Conservation (phyloP, 2,888 invertebrate species). For the Parnassius smintheus region DNA sequence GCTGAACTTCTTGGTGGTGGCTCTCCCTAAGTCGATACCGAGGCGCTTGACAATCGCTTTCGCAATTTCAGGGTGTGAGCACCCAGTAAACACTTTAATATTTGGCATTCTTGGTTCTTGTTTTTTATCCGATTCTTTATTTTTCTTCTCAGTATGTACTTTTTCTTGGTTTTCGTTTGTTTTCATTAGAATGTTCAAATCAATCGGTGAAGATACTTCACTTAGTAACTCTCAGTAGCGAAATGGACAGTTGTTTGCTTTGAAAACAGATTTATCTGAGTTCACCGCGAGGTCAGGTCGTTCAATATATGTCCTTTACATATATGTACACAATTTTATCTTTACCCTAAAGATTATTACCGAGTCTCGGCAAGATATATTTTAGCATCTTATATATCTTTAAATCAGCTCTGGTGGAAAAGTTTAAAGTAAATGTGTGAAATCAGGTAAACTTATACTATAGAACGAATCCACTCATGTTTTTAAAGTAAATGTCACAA, state of each 20-base stretch:
- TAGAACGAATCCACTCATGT: no score
- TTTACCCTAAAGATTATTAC: conserved; percentile 3
- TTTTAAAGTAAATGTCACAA: no score
- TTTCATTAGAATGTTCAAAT: conserved; percentile 55
- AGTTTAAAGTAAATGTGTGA: no score
- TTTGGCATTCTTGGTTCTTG: conserved; percentile 92
- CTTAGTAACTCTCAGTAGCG: conserved; percentile 42
- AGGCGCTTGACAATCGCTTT: conserved; percentile 96
- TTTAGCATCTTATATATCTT: conserved; percentile 1
- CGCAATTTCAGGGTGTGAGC: conserved; percentile 98
- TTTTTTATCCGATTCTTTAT: conserved; percentile 39
- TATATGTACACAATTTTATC: conserved; percentile 38
- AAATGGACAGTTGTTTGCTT: conserved; percentile 58
- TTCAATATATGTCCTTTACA: conserved; percentile 50
- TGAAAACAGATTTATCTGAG: conserved; percentile 60
- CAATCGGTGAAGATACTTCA: conserved; percentile 47
- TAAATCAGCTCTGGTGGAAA: no score
- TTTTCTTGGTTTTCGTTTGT: conserved; percentile 45
- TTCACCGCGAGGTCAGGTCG: conserved; percentile 63
- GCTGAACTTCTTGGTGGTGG: conserved; percentile 98
- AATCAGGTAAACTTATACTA: no score
- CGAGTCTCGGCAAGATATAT: conserved; percentile 2
- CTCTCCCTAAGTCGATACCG: conserved; percentile 96
- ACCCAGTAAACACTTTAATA: conserved; percentile 99
- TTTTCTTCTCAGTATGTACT: conserved; percentile 34